Evolutionary conservation across 2,113 vertebrate genomes (phyloP).

Genomic region (Daboia siamensis): DNA sequence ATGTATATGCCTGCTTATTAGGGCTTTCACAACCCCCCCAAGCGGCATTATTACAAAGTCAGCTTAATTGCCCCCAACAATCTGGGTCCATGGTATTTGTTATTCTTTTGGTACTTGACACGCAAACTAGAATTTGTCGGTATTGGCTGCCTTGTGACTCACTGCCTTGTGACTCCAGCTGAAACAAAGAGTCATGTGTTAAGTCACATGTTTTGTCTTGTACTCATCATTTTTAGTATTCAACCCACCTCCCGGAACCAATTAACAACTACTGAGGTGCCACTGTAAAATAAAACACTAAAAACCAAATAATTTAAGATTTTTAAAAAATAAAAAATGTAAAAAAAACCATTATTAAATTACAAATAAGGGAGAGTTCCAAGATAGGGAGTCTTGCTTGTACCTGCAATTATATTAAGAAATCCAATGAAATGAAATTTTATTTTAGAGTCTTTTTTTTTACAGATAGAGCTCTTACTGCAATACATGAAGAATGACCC

Average conservation of each 20-base stretch:
- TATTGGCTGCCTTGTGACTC: neutral
- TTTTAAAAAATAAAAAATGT: neutral
- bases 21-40: no score
- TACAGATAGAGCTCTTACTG: conserved; percentile 88
- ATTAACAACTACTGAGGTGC: neutral
- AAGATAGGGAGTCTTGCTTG: neutral
- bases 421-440: neutral
- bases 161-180: neutral
- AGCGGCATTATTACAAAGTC: no score
- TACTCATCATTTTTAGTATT: neutral
- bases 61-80: no score
- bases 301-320: neutral
- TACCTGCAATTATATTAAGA: neutral
- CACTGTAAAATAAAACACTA: neutral
- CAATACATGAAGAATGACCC: conserved; percentile 93
- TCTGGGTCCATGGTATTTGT: neutral
- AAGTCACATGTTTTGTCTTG: neutral
- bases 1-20: no score
- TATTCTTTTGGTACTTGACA: neutral
- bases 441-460: neutral
- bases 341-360: neutral
- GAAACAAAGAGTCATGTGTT: neutral
- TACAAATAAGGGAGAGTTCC: neutral
- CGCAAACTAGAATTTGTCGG: neutral
- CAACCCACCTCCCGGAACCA: neutral